Percentiles rank a stretch among this genome's conserved stretches.
Conservation (phyloP, 2,888 invertebrate genomes). For the Heteropelma amictum region DNA sequence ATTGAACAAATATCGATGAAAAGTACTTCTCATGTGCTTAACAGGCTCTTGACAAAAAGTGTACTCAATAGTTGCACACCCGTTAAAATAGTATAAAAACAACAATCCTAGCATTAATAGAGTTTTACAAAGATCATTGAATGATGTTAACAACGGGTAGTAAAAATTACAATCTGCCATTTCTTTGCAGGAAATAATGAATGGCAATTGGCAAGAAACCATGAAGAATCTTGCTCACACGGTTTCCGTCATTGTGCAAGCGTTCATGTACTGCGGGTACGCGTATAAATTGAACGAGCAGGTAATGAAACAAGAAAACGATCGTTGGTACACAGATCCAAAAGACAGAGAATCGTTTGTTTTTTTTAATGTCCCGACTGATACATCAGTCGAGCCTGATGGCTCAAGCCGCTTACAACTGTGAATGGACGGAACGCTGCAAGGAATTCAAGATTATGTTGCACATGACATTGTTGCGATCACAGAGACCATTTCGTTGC, state of each 20-base stretch:
- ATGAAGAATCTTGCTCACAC: constrained; percentile 45
- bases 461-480: constrained; percentile 35
- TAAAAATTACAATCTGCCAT: neutral
- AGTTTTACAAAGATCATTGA: no score
- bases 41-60: no score
- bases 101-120: no score
- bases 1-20: no score
- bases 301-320: constrained; percentile 20
- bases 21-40: no score
- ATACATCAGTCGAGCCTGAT: constrained; percentile 32
- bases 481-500: constrained; percentile 40
- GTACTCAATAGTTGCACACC: no score
- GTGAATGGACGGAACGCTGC: constrained; percentile 34
- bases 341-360: neutral
- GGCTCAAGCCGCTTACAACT: constrained; percentile 43
- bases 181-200: constrained; percentile 26
- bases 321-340: neutral
- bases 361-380: neutral
- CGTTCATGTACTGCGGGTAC: constrained; percentile 54
- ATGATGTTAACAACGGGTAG: no score
- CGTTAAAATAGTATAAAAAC: no score
- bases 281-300: constrained; percentile 41
- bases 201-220: constrained; percentile 38
- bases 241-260: constrained; percentile 44
- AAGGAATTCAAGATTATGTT: constrained; percentile 35